phyloP scores from a whole-genome alignment of 2,113 vertebrate genomes.

The Kobus ellipsiprymnus region DNA sequence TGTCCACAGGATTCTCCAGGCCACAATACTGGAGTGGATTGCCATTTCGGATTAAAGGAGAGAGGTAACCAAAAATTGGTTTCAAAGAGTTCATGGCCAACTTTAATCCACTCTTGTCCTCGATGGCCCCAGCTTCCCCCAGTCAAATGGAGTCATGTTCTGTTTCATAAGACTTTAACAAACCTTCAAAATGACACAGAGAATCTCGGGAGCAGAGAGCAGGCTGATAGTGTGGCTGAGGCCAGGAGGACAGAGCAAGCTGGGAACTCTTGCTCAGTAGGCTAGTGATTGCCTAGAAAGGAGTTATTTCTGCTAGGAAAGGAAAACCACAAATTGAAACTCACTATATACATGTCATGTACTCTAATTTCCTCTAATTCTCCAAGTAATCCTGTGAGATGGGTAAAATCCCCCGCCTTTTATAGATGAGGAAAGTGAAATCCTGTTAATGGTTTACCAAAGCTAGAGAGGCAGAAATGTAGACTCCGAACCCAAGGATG shows the following conservation, averaged over 20 bases:
- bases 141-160: not conserved
- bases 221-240: not conserved
- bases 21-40: not conserved
- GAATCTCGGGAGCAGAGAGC: not conserved
- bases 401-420: not conserved
- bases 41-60: not conserved
- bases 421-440: not conserved
- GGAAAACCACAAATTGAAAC: not conserved
- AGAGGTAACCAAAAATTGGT: not conserved
- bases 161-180: not conserved
- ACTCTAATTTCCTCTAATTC: not conserved
- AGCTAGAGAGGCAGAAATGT: not conserved
- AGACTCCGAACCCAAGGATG: not conserved
- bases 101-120: not conserved
- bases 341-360: not conserved
- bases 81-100: not conserved
- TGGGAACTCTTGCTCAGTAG: not conserved
- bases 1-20: not conserved
- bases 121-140: not conserved
- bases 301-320: not conserved
- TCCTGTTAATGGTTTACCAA: not conserved
- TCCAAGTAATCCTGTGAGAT: not conserved
- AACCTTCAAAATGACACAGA: not conserved
- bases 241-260: not conserved
- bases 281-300: not conserved